Percentiles rank a stretch among this genome's conserved stretches.
Conservation (phyloP, 1,140 invertebrate genomes). For the Berghia stephanieae region DNA sequence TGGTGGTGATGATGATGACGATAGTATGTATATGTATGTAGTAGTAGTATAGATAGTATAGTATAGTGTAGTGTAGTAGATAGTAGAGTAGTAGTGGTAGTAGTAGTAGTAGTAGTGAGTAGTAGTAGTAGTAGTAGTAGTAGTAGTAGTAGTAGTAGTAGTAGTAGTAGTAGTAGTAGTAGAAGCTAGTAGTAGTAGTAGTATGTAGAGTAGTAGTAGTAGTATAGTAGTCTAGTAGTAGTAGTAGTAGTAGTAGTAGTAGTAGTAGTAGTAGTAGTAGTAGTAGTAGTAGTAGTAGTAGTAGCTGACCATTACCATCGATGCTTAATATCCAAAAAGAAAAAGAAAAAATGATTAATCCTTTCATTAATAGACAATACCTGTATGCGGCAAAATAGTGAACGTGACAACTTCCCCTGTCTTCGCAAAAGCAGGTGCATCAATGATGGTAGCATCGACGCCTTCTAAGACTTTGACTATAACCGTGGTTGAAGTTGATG, state of each 20-base stretch:
- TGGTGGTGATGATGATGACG: background rate
- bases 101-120: background rate
- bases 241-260: background rate
- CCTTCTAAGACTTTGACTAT: slow-evolving; percentile 42
- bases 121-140: background rate
- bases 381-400: slow-evolving; percentile 43
- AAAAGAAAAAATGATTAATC: background rate
- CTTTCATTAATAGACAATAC: slow-evolving; percentile 24
- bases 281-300: background rate
- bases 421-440: slow-evolving; percentile 31
- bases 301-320: background rate
- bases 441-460: slow-evolving; percentile 40
- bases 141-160: too few species aligned
- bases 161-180: too few species aligned
- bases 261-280: background rate
- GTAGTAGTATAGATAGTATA: too few species aligned
- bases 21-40: background rate
- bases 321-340: background rate
- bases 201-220: background rate
- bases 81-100: too few species aligned
- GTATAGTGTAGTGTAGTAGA: too few species aligned
- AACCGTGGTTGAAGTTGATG: background rate
- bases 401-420: slow-evolving; percentile 24
- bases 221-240: background rate
- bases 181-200: too few species aligned